A percentile compares a stretch with the other conserved stretches of the same genome.
Conservation (phyloP, 2,113 vertebrate genomes). For the Bucco capensis region DNA sequence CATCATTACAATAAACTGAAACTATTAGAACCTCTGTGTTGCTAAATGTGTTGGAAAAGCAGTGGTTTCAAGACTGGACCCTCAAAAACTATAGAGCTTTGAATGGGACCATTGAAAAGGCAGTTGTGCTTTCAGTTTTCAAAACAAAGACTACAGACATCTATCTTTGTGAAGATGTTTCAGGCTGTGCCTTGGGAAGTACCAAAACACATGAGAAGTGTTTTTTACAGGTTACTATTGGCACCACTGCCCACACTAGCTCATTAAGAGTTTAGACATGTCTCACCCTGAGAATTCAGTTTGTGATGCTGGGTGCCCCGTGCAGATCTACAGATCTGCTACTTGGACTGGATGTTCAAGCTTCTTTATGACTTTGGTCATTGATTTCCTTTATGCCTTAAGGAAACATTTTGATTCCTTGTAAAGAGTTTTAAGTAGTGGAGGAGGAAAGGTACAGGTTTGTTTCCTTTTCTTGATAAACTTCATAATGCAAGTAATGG, state of each 20-base stretch:
- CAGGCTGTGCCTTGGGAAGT: background rate
- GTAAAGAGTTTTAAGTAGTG: background rate
- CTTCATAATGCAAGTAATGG: background rate
- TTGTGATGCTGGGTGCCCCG: background rate
- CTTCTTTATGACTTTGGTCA: background rate
- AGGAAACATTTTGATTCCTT: background rate
- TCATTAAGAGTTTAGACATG: background rate
- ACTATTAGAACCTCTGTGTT: background rate
- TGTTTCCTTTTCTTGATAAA: conserved; percentile 39
- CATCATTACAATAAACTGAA: background rate
- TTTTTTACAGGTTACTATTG: background rate
- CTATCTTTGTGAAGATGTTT: background rate
- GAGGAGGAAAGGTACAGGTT: conserved; percentile 5
- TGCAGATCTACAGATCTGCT: background rate
- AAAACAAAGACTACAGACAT: background rate
- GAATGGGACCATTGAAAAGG: background rate
- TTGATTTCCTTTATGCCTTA: conserved; percentile 19
- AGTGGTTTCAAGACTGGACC: background rate
- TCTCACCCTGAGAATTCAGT: background rate
- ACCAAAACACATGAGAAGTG: background rate
- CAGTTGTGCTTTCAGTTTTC: background rate
- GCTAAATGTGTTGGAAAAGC: background rate
- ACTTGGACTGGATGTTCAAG: background rate
- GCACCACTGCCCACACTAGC: background rate
- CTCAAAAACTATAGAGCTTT: background rate